Conservation (phyloP, 2,113 vertebrate genomes). For the Columbina picui region DNA sequence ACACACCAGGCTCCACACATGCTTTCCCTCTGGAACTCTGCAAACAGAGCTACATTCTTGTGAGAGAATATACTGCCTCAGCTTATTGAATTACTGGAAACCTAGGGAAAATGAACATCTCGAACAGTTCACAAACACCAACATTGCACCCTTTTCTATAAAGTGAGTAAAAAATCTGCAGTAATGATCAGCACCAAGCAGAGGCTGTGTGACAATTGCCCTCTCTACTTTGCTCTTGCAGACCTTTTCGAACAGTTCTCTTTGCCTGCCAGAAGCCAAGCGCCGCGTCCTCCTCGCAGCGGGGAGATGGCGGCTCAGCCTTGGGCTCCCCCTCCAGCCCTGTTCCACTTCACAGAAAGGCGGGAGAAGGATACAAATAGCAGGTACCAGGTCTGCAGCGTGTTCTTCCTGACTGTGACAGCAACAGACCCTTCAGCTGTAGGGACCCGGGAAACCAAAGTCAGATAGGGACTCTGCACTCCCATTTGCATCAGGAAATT, state of each 20-base stretch:
- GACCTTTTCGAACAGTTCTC: not conserved
- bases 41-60: not conserved
- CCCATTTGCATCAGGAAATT: not conserved
- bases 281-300: rapidly evolving
- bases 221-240: not conserved
- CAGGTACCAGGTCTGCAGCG: not conserved
- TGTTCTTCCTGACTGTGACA: not conserved
- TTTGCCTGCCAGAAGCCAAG: not conserved
- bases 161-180: not conserved
- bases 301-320: rapidly evolving
- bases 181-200: not conserved
- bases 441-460: not conserved
- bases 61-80: too few species aligned
- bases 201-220: not conserved
- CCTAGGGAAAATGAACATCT: too few species aligned
- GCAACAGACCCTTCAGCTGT: not conserved
- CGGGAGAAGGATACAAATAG: not conserved
- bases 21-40: not conserved
- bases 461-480: not conserved
- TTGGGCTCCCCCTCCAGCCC: not conserved
- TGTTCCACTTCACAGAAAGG: not conserved
- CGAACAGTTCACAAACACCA: not conserved
- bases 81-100: too few species aligned
- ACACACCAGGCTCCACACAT: not conserved
- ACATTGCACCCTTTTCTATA: not conserved